Evolutionary conservation across 1,140 invertebrate genomes (phyloP).

Genomic region (Coenobita brevimanus): DNA sequence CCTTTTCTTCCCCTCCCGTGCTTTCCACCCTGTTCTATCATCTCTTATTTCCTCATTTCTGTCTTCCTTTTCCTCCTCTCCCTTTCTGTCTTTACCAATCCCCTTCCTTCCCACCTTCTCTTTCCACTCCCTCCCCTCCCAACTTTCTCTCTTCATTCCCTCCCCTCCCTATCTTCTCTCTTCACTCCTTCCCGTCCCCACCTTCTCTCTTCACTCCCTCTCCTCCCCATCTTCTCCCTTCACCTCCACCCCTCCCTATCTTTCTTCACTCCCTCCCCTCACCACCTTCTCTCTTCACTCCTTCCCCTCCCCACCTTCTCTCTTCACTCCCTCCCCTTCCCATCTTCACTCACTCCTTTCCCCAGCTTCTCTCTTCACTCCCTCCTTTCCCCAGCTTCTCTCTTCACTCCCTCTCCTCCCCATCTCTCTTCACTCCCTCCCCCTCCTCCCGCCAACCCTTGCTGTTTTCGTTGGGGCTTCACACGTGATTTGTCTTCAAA

Average conservation of each 20-base stretch:
- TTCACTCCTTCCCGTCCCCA: background rate
- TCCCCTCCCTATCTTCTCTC: background rate
- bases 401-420: background rate
- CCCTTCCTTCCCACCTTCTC: background rate
- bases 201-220: background rate
- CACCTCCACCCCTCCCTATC: background rate
- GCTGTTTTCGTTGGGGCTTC: constrained; percentile 27
- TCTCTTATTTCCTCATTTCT: background rate
- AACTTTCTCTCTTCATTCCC: background rate
- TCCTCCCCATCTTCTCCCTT: background rate
- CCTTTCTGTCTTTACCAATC: background rate
- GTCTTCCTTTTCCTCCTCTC: background rate
- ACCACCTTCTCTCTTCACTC: background rate
- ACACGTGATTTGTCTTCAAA: constrained; percentile 51
- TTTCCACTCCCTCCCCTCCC: background rate
- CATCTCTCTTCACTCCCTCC: constrained; percentile 5
- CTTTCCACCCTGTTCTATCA: too few species aligned
- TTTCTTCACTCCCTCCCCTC: background rate
- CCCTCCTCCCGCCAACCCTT: background rate
- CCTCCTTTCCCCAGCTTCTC: background rate
- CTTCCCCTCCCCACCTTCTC: constrained; percentile 1
- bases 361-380: background rate
- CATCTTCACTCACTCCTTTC: constrained; percentile 5
- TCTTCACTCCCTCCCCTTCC: constrained; percentile 23
- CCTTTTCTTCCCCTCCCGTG: too few species aligned